Percentiles rank a stretch among this genome's conserved stretches.
Conservation (phyloP, 2,797 vertebrate species). For the Lycodopsis pacificus region DNA sequence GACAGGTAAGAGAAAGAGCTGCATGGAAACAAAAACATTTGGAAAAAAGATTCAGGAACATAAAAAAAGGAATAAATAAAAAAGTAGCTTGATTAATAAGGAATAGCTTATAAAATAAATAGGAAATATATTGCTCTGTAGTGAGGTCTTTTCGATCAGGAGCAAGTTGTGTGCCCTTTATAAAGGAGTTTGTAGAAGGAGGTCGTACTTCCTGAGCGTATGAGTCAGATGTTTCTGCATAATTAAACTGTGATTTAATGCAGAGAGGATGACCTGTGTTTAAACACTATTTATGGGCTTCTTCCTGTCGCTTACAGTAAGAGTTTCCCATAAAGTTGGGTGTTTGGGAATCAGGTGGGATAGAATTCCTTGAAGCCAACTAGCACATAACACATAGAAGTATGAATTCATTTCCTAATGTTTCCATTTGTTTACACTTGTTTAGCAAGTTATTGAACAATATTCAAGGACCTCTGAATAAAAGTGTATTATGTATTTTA, state of each 20-base stretch:
- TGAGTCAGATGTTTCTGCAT: conserved; percentile 75
- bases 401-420: background rate
- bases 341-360: conserved; percentile 20
- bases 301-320: conserved; percentile 50
- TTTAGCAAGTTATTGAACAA: background rate
- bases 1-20: conserved; percentile 26
- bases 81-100: conserved; percentile 21
- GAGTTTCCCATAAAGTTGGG: background rate
- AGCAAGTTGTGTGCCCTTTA: conserved; percentile 50
- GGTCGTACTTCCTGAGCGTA: conserved; percentile 47
- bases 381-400: background rate
- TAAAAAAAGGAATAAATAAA: conserved; percentile 55
- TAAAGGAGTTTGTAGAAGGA: conserved; percentile 72
- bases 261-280: conserved; percentile 40
- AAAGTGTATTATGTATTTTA: background rate
- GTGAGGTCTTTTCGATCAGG: conserved; percentile 23
- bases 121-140: background rate
- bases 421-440: conserved; percentile 1
- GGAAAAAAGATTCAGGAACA: conserved; percentile 13
- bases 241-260: conserved; percentile 51
- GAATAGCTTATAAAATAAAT: conserved; percentile 33
- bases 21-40: conserved; percentile 66
- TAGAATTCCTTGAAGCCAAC: background rate
- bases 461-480: background rate
- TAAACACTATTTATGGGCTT: conserved; percentile 64